Evolutionary conservation across 2,888 invertebrate species (phyloP).

Genomic region (Lepidochrysops patricia): DNA sequence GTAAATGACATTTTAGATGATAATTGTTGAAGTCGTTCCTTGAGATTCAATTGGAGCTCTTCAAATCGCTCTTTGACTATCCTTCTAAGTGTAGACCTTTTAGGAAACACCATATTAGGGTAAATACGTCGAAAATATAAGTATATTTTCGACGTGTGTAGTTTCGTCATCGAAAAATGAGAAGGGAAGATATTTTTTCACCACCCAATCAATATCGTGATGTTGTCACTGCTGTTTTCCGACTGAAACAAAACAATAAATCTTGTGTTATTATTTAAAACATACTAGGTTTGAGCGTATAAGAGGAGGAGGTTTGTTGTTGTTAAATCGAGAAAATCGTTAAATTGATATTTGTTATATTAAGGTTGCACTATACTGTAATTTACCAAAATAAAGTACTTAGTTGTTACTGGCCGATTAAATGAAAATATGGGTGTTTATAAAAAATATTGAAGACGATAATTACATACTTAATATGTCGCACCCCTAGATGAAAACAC

Average conservation of each 20-base stretch:
- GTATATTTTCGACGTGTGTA: too few species aligned
- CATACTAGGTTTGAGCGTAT: too few species aligned
- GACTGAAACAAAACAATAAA: slow-evolving; percentile 21
- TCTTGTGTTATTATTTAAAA: slow-evolving; percentile 22
- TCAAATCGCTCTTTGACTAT: slow-evolving; percentile 27
- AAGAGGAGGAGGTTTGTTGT: too few species aligned
- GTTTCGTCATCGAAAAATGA: slow-evolving; percentile 28
- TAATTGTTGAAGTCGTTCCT: slow-evolving; percentile 25
- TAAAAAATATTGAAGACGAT: too few species aligned
- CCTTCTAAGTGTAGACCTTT: slow-evolving; percentile 27
- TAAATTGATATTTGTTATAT: too few species aligned
- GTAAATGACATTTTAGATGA: slow-evolving; percentile 26
- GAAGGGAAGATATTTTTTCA: slow-evolving; percentile 27
- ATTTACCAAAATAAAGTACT: too few species aligned
- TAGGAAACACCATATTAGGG: slow-evolving; percentile 28
- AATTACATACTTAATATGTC: too few species aligned
- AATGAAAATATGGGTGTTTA: too few species aligned
- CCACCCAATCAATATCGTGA: slow-evolving; percentile 26
- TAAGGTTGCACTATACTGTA: too few species aligned
- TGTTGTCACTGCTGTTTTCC: slow-evolving; percentile 27
- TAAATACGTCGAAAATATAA: slow-evolving; percentile 27
- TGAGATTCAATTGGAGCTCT: slow-evolving; percentile 25
- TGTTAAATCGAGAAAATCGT: too few species aligned
- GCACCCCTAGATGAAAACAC: slow-evolving; percentile 12
- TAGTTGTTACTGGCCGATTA: too few species aligned